phyloP scores from a whole-genome alignment of 2,113 vertebrate genomes.

The Percopsis transmontana region DNA sequence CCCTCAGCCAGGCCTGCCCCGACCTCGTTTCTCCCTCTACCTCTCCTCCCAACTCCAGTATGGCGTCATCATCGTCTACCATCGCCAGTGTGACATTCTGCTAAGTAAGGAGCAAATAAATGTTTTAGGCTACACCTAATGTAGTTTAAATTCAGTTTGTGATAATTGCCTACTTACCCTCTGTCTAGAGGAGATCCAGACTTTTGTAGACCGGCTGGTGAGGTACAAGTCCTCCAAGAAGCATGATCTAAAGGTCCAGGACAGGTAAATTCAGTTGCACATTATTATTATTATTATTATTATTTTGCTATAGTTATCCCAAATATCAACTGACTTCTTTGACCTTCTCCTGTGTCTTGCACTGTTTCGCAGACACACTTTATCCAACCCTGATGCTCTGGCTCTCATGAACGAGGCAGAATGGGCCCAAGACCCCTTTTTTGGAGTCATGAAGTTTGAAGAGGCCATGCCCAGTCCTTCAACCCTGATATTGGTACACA shows the following conservation, averaged over 20 bases:
- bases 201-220: slow-evolving; percentile 68
- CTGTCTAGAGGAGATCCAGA: slow-evolving; percentile 82
- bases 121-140: neutral
- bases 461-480: slow-evolving; percentile 57
- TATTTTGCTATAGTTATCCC: neutral
- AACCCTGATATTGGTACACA: slow-evolving; percentile 59
- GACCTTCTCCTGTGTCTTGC: neutral
- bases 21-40: slow-evolving; percentile 88
- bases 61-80: slow-evolving; percentile 83
- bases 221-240: slow-evolving; percentile 47
- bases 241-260: slow-evolving; percentile 75
- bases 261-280: slow-evolving; percentile 45
- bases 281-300: neutral
- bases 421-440: slow-evolving; percentile 68
- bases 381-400: slow-evolving; percentile 54
- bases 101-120: slow-evolving; percentile 73
- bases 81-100: slow-evolving; percentile 83
- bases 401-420: slow-evolving; percentile 59
- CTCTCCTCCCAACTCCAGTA: slow-evolving; percentile 89
- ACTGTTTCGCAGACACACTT: slow-evolving; percentile 45
- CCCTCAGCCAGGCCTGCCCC: slow-evolving; percentile 66
- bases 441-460: slow-evolving; percentile 63
- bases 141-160: neutral
- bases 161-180: neutral
- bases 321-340: neutral